These are phyloP conservation scores for Aelia acuminata DNA, from an alignment of 2,888 invertebrate species.

Conservation along the genomic window DNA sequence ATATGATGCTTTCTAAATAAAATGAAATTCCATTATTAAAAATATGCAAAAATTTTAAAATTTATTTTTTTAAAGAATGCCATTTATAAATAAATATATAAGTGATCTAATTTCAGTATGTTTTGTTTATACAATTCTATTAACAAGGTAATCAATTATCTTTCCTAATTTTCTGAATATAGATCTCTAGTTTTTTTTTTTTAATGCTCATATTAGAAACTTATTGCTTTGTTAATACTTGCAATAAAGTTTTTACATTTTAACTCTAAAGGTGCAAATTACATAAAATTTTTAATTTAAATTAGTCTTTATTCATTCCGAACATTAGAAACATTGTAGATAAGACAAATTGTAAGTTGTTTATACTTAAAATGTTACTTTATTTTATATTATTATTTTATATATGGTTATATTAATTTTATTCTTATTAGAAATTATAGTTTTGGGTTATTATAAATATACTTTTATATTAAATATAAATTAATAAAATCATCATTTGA, in stretches of 20 bases:
- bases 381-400: conserved; percentile 5
- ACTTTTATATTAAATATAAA: not conserved
- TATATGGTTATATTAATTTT: conserved; percentile 6
- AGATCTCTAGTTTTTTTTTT: not conserved
- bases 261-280: not conserved
- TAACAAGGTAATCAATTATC: not conserved
- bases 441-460: not conserved
- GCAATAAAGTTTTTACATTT: not conserved
- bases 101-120: not conserved
- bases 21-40: not conserved
- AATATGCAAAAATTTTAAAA: not conserved
- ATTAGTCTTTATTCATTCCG: not conserved
- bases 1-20: not conserved
- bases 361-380: not conserved
- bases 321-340: not conserved
- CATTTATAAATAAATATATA: not conserved
- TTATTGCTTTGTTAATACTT: not conserved
- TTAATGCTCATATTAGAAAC: not conserved
- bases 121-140: not conserved
- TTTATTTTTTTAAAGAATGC: conserved; percentile 1
- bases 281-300: not conserved
- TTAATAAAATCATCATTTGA: not conserved
- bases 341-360: not conserved
- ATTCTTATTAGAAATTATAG: not conserved
- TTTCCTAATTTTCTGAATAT: not conserved